Base-by-base conservation (phyloP, 2,113 vertebrate species). In the Notarius quadriscutis region DNA sequence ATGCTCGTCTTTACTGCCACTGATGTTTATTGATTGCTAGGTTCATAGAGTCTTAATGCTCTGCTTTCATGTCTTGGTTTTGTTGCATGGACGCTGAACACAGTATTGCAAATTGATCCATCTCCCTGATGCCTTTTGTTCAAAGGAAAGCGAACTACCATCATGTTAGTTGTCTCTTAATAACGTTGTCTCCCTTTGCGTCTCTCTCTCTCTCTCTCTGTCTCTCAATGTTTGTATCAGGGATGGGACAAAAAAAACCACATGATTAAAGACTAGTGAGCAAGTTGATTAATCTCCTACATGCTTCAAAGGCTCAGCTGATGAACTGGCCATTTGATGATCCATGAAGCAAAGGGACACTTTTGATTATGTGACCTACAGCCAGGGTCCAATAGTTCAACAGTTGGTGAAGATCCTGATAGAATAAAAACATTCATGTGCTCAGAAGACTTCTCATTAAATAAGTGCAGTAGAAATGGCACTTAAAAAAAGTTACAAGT, bases 31-130 rank as follows among this genome's bases (percentile, higher is more conserved):
- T 97, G 98, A 99, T 98, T 96, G 93, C 93, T 93, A 93, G 93
- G 96, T 97, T 97, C 97, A 96, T 94, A 96, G 95, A 94, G 95
- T 93, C 96, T 97, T 97, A 97, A 97, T 96, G 97, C 93, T 94
- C 93, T 91, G 94, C 97, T 97, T 98, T 98, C 96, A 97, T 97
- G 97, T 97, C 96, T 94, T 93, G 87, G 94, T 97, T 97, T 98
- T 98, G 97, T 96, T 95, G 95, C 93, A 88, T 93, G 95, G 91
- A 94, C 89, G 91, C 93, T 94, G 95, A 93, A 95, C 95, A 96
- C 95, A 94, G 97, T 98, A 98, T 98, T 98, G 96, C 97, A 97
- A 97, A 98, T 99, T 98, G 97, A 99, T 99, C 97, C 90, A 92
- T 95, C 95, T 95, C 92, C 86, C 88, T 84, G 92, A 84, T 92